Percentiles rank a stretch among this genome's conserved stretches.
phyloP scores from a whole-genome alignment of 2,888 invertebrate genomes.

The Leucoptera coffeella region DNA sequence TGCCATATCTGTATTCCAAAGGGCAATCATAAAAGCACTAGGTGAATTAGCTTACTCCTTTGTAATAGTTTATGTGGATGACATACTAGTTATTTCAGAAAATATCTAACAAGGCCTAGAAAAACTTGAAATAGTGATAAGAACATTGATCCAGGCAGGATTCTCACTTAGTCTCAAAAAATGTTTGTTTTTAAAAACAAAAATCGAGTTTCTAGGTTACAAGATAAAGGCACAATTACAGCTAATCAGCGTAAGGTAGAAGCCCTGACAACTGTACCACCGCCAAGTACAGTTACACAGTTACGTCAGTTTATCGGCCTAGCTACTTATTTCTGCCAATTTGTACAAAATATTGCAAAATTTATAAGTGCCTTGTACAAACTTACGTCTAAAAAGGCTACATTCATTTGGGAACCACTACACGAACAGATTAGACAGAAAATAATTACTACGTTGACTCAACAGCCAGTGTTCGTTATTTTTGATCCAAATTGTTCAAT shows the following conservation, averaged over 20 bases:
- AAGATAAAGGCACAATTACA: slow-evolving; percentile 7
- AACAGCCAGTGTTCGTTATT: slow-evolving; percentile 7
- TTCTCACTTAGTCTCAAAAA: slow-evolving; percentile 10
- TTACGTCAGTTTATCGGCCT: background rate
- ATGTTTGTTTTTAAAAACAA: slow-evolving; percentile 8
- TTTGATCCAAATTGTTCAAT: slow-evolving; percentile 7
- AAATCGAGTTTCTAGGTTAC: slow-evolving; percentile 8
- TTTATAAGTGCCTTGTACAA: slow-evolving; percentile 5
- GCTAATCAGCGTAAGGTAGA: slow-evolving; percentile 9
- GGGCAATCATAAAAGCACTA: too few species aligned
- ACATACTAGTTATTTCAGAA: too few species aligned
- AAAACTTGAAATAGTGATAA: slow-evolving; percentile 1
- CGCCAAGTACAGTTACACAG: slow-evolving; percentile 7
- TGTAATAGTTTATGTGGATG: too few species aligned
- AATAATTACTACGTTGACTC: slow-evolving; percentile 7
- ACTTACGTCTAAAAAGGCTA: slow-evolving; percentile 3
- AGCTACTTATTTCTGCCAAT: slow-evolving; percentile 9
- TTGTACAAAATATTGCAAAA: slow-evolving; percentile 6
- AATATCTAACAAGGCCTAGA: slow-evolving; percentile 7
- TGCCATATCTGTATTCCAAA: too few species aligned
- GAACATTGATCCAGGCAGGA: slow-evolving; percentile 3
- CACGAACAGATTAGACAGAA: slow-evolving; percentile 7
- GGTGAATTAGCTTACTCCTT: too few species aligned
- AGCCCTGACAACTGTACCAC: slow-evolving; percentile 6
- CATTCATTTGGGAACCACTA: slow-evolving; percentile 5